A percentile compares a stretch with the other conserved stretches of the same genome.
phyloP scores from a whole-genome alignment of 1,140 invertebrate species.

The Harlomillsia oculata region DNA sequence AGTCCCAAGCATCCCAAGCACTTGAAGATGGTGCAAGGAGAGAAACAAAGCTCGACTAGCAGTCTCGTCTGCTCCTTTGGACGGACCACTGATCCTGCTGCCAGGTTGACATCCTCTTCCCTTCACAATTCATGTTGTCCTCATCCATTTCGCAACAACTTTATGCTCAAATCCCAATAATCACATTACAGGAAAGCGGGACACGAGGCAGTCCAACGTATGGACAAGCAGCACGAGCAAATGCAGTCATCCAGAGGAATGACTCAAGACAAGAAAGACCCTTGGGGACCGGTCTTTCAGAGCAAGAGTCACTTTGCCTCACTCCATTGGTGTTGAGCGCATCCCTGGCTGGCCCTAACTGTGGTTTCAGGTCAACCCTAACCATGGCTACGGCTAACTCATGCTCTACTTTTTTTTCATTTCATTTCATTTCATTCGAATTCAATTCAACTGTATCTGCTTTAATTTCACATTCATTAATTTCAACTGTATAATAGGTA shows the following conservation, averaged over 20 bases:
- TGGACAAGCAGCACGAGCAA: constrained; percentile 23
- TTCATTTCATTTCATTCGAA: neutral
- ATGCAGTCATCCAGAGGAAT: constrained; percentile 36
- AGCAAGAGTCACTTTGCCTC: constrained; percentile 58
- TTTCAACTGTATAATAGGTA: neutral
- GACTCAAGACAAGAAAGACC: constrained; percentile 38
- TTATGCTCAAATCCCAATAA: constrained; percentile 12
- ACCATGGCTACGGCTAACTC: neutral
- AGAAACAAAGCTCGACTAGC: constrained; percentile 16
- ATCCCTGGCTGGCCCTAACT: neutral
- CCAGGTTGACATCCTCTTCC: neutral
- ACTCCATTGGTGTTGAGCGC: constrained; percentile 54
- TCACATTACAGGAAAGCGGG: constrained; percentile 43
- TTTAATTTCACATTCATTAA: neutral
- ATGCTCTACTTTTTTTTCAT: neutral
- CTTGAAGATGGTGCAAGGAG: constrained; percentile 35
- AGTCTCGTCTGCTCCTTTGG: constrained; percentile 9
- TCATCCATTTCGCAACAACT: neutral
- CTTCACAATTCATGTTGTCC: neutral
- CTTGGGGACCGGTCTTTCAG: constrained; percentile 60
- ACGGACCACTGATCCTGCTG: constrained; percentile 6
- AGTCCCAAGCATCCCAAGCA: neutral
- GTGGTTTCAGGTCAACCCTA: no score
- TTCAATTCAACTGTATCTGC: neutral
- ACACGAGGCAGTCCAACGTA: constrained; percentile 36